Evolutionary conservation across 2,797 vertebrate genomes (phyloP), one percentile per base, ranked within the genome.

Genomic region (Muscicapa comitata): DNA sequence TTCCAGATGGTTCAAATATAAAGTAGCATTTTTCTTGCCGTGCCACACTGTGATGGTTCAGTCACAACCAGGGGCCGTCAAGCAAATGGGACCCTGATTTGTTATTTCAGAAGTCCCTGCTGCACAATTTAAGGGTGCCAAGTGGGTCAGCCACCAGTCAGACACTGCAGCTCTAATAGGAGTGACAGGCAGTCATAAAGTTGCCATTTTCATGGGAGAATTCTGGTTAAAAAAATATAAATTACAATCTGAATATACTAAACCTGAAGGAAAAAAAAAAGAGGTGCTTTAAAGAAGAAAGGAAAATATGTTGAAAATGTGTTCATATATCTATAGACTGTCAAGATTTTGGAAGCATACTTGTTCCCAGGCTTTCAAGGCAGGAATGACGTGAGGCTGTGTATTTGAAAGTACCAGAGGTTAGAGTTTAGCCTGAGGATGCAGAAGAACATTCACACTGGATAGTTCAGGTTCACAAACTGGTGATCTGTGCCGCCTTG

Each of bases 1-100:
- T 88, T 68, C 77, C 79, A 90, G 90, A 88, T 84, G 88, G 73
- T 84, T 90, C 83, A 88, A 72, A 94, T 70, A 79, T 14, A 82
- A 93, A 77, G 76, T 28, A 83, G 54, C 61, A 31, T 83, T 96
- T 92, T 47, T 45, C 50, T 78, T 90, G 62, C 35, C 12, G 0
- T 84, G 47, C 50, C 86, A 72, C 86, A 23, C 48, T 89, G 43
- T 72, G 57, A 62, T 54, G 73, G 25, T 77, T 90, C 70, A 78
- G 62, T 84, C 96, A 84, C 73, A 80, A 84, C 47, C 54, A 14
- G 28, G 53, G 86, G 28, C 66, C 94, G 86, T 55, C 62, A 93
- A 81, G 62, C 31, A 78, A 86, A 50, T 21, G 50, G 71, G 63
- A 65, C 40, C 40, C 47, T 59, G 72, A 84, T 88, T 84, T 86